Evolutionary conservation across 2,888 invertebrate genomes (phyloP).

Genomic region (Scaptomyza reducta): DNA sequence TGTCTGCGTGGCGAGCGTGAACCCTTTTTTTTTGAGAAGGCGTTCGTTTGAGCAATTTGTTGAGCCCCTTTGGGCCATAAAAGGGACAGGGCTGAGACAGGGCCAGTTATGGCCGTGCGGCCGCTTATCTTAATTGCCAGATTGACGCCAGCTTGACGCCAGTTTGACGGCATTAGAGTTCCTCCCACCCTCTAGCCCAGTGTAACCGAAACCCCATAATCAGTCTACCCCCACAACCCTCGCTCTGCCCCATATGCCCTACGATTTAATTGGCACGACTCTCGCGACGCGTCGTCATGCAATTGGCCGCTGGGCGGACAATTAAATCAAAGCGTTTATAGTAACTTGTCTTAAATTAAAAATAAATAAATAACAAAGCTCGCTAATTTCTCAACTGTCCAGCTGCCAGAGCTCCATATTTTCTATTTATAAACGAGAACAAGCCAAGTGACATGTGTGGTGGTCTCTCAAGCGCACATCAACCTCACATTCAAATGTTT

Average conservation of each 20-base stretch:
- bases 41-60: slow-evolving; percentile 61
- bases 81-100: slow-evolving; percentile 25
- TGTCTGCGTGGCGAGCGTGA: slow-evolving; percentile 67
- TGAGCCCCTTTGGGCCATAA: slow-evolving; percentile 53
- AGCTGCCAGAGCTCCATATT: slow-evolving; percentile 26
- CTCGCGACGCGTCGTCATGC: slow-evolving; percentile 61
- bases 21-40: slow-evolving; percentile 54
- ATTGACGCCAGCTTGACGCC: slow-evolving; percentile 69
- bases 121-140: slow-evolving; percentile 63
- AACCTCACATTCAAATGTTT: slow-evolving; percentile 43
- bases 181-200: slow-evolving; percentile 10
- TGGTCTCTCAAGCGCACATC: slow-evolving; percentile 47
- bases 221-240: slow-evolving; percentile 34
- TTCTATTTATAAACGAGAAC: slow-evolving; percentile 48
- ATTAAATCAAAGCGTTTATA: slow-evolving; percentile 65
- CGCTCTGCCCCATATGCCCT: slow-evolving; percentile 8
- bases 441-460: slow-evolving; percentile 37
- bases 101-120: slow-evolving; percentile 21
- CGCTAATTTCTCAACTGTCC: slow-evolving; percentile 45
- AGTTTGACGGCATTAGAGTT: slow-evolving; percentile 60
- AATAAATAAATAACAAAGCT: slow-evolving; percentile 9
- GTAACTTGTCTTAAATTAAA: slow-evolving; percentile 66
- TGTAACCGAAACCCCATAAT: slow-evolving; percentile 68
- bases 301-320: slow-evolving; percentile 69
- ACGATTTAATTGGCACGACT: slow-evolving; percentile 73